Evolutionary conservation across 2,888 invertebrate genomes (phyloP).

Genomic region (Cacoxenus indagator): DNA sequence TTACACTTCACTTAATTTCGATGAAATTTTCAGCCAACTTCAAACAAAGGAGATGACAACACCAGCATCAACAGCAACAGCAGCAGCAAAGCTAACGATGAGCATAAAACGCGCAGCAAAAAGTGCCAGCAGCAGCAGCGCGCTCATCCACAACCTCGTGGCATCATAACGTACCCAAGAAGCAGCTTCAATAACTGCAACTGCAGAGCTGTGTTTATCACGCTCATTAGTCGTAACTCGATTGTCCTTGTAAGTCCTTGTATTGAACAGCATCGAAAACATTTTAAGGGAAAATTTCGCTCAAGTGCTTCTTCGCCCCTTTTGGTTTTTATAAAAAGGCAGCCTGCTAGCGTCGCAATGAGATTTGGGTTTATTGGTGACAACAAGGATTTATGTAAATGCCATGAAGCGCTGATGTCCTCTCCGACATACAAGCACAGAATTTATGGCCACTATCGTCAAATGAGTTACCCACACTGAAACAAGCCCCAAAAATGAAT

Average conservation of each 20-base stretch:
- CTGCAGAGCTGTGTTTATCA: constrained; percentile 35
- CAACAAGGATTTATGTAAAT: constrained; percentile 53
- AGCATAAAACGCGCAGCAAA: not conserved
- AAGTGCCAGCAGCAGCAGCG: constrained; percentile 15
- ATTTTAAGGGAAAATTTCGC: constrained; percentile 47
- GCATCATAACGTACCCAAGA: not conserved
- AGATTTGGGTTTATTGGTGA: constrained; percentile 59
- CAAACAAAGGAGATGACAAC: not conserved
- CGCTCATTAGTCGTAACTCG: constrained; percentile 41
- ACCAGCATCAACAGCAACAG: too few species aligned
- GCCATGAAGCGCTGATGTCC: not conserved
- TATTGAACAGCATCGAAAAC: constrained; percentile 65
- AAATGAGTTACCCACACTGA: too few species aligned
- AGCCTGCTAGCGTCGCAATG: constrained; percentile 30
- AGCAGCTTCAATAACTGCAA: not conserved
- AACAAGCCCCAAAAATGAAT: too few species aligned
- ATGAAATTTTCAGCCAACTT: constrained; percentile 32
- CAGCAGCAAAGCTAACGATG: not conserved
- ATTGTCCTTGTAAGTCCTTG: constrained; percentile 40
- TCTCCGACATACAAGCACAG: too few species aligned
- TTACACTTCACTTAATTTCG: constrained; percentile 53
- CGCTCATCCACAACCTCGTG: constrained; percentile 17
- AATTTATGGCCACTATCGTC: not conserved
- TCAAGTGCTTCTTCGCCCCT: constrained; percentile 33
- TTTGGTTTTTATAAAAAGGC: constrained; percentile 22